These are phyloP conservation scores for Chrysolina americana DNA, from an alignment of 2,888 invertebrate genomes.

Conservation along the genomic window DNA sequence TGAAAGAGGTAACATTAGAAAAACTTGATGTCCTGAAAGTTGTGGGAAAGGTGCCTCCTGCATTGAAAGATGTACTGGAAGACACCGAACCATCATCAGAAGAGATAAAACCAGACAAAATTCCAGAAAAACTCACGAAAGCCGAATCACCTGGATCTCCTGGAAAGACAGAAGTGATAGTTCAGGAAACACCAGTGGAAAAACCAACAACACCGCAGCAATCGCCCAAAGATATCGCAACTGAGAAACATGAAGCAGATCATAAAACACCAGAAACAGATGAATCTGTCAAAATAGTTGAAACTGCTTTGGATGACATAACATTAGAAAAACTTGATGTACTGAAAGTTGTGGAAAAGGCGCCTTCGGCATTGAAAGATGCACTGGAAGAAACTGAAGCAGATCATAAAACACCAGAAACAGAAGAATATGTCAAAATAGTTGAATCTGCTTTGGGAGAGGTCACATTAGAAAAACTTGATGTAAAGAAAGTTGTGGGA, in stretches of 20 bases:
- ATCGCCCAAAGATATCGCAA: background rate
- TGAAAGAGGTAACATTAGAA: background rate
- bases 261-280: too few relatives aligned
- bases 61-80: background rate
- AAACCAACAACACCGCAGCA: background rate
- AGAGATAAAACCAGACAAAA: background rate
- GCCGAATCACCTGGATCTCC: background rate
- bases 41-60: too few relatives aligned
- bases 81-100: background rate
- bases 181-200: background rate
- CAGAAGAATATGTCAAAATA: too few relatives aligned
- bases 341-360: too few relatives aligned
- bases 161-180: background rate
- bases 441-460: background rate
- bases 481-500: background rate
- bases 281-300: too few relatives aligned
- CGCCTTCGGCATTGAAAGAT: background rate
- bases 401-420: too few relatives aligned
- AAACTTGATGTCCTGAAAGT: background rate
- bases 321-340: too few relatives aligned
- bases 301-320: too few relatives aligned
- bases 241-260: too few relatives aligned
- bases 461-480: constrained; percentile 17
- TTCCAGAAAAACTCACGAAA: too few relatives aligned
- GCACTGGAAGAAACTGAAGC: too few relatives aligned